Conservation (phyloP, 92 coral and sea anemone species). For the Paramuricea clavata region DNA sequence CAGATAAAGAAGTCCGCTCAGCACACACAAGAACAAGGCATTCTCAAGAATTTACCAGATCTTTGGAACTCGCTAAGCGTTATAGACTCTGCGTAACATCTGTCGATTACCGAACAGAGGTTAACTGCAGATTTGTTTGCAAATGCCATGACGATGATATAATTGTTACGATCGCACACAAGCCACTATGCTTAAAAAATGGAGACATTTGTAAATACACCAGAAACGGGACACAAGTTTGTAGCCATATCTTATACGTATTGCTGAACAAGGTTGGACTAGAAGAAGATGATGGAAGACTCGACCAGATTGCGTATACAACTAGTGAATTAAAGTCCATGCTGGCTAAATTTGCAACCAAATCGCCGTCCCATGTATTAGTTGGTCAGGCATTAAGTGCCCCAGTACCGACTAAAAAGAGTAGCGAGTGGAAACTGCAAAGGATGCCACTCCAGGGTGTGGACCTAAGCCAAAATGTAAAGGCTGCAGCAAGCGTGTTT, state of each 20-base stretch:
- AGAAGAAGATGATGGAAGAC: neutral
- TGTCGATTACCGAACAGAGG: neutral
- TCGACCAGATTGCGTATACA: neutral
- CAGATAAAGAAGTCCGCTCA: constrained; percentile 46
- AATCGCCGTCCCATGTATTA: neutral
- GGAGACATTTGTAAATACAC: constrained; percentile 8
- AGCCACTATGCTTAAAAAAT: neutral
- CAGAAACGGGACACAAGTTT: neutral
- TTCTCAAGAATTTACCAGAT: neutral
- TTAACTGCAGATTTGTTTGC: neutral
- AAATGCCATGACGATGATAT: constrained; percentile 2
- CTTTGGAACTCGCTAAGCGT: neutral
- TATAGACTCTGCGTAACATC: neutral
- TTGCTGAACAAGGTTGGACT: neutral
- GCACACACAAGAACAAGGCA: neutral
- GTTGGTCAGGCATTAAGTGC: neutral
- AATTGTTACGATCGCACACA: constrained; percentile 7
- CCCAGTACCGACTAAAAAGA: neutral
- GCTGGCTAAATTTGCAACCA: neutral
- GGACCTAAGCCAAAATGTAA: constrained; percentile 6
- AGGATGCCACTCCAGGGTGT: neutral
- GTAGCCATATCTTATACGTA: constrained; percentile 2
- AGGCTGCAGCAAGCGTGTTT: neutral
- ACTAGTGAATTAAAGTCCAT: neutral
- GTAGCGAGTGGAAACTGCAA: neutral